These are phyloP conservation scores for Cephus cinctus DNA, from an alignment of 1,140 invertebrate genomes.

Conservation along the genomic window DNA sequence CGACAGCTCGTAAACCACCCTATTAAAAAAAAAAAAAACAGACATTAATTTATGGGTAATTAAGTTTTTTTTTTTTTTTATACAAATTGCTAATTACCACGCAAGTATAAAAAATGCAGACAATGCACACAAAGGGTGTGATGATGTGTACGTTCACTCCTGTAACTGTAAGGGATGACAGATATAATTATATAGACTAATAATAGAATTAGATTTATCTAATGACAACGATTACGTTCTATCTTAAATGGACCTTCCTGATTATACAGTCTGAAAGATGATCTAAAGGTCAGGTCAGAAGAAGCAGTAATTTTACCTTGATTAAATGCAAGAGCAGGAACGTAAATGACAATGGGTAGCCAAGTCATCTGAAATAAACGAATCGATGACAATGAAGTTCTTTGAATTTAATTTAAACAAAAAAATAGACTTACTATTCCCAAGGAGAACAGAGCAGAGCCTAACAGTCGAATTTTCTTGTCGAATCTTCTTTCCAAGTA, in stretches of 20 bases:
- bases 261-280: too few relatives aligned
- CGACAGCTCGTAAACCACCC: constrained; percentile 91
- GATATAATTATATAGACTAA: too few relatives aligned
- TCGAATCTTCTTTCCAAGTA: constrained; percentile 80
- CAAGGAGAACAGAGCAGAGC: constrained; percentile 71
- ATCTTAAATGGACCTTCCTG: too few relatives aligned
- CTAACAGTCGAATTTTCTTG: constrained; percentile 68
- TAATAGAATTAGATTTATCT: too few relatives aligned
- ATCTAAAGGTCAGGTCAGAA: too few relatives aligned
- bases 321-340: constrained; percentile 73
- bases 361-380: constrained; percentile 63
- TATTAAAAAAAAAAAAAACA: constrained; percentile 38
- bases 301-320: constrained; percentile 61
- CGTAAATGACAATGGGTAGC: constrained; percentile 72
- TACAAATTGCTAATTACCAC: constrained; percentile 67
- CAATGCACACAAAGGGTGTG: constrained; percentile 80
- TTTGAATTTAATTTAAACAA: constrained; percentile 8
- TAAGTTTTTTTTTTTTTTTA: not conserved
- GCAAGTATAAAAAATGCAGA: constrained; percentile 91
- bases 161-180: constrained; percentile 77
- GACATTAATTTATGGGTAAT: not conserved
- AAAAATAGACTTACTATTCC: constrained; percentile 61
- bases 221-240: too few relatives aligned
- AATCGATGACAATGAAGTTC: constrained; percentile 17
- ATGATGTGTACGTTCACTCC: constrained; percentile 80